Conservation (phyloP, 1,140 invertebrate genomes). For the Eciton burchellii region DNA sequence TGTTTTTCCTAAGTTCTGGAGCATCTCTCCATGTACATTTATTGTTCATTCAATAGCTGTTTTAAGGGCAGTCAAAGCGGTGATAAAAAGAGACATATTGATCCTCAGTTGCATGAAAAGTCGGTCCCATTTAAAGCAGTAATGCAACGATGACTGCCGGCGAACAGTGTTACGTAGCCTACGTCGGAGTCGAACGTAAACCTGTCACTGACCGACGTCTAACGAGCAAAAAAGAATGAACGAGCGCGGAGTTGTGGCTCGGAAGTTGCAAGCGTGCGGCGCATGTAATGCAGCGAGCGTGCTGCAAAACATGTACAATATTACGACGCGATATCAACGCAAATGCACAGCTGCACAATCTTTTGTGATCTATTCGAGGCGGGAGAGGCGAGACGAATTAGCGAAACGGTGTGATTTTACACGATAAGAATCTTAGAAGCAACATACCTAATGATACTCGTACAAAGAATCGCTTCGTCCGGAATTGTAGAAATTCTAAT, state of each 20-base stretch:
- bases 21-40: not conserved
- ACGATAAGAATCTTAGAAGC: no score
- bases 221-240: constrained; percentile 49
- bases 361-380: not conserved
- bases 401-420: no score
- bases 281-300: constrained; percentile 11
- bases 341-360: not conserved
- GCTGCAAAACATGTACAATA: constrained; percentile 39
- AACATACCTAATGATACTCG: no score
- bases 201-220: constrained; percentile 13
- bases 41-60: not conserved
- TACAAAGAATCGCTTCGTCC: no score
- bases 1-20: not conserved
- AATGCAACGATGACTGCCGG: not conserved
- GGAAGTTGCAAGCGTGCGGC: constrained; percentile 2
- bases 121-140: constrained; percentile 20
- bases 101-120: constrained; percentile 21
- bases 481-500: no score
- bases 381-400: no score
- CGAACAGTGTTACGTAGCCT: not conserved
- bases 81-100: not conserved
- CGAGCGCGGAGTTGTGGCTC: constrained; percentile 23
- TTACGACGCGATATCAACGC: not conserved
- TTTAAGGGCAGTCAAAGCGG: not conserved
- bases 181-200: constrained; percentile 16